Evolutionary conservation across 2,888 invertebrate genomes (phyloP).

Genomic region (Pardosa pseudoannulata): DNA sequence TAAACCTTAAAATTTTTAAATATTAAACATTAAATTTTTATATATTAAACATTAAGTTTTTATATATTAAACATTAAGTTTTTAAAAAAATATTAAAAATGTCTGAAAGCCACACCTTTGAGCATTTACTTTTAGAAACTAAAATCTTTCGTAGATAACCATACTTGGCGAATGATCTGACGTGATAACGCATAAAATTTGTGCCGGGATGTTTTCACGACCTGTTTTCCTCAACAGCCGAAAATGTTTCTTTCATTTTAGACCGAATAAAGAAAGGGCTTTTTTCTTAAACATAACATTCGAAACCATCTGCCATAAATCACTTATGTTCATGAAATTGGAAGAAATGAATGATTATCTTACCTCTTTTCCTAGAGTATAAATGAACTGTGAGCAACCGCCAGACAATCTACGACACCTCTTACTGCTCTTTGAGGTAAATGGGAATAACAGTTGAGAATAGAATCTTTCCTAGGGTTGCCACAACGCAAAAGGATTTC

Average conservation of each 20-base stretch:
- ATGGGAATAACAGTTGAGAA: conserved; percentile 12
- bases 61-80: too few relatives aligned
- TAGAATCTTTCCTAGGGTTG: conserved; percentile 29
- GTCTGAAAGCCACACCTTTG: background rate
- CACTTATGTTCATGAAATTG: background rate
- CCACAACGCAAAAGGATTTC: background rate
- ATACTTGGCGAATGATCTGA: conserved; percentile 28
- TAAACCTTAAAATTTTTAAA: too few relatives aligned
- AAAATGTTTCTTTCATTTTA: background rate
- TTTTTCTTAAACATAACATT: too few relatives aligned
- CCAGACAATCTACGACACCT: conserved; percentile 16
- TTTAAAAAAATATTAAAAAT: too few relatives aligned
- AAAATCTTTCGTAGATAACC: conserved; percentile 12
- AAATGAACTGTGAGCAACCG: conserved; percentile 15
- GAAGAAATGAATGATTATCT: background rate
- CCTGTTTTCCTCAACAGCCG: conserved; percentile 15
- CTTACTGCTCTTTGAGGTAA: conserved; percentile 1
- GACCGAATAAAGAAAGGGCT: too few relatives aligned
- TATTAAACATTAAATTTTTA: too few relatives aligned
- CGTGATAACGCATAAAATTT: conserved; percentile 24
- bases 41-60: too few relatives aligned
- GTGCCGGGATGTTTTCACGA: background rate
- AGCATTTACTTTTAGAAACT: background rate
- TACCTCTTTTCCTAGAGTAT: conserved; percentile 38
- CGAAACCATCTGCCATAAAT: too few relatives aligned